Evolutionary conservation across 92 coral and sea anemone genomes (phyloP), one percentile per base, ranked within the genome.

Genomic region (Epizoanthus illoricatus): DNA sequence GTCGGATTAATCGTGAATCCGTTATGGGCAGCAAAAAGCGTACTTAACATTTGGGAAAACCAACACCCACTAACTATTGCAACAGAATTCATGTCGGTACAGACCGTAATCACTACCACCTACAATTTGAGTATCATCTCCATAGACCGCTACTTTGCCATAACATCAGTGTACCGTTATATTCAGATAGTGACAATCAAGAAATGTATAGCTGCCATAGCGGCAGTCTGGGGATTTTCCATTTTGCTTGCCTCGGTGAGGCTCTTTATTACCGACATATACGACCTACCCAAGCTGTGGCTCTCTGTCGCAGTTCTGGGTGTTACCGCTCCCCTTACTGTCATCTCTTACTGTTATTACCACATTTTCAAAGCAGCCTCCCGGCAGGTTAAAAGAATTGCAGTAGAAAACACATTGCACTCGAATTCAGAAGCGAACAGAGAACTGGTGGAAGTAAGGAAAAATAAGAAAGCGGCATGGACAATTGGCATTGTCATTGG

Each of bases 401-500:
- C 73, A 18, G 90, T 86, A 12, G 84, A 84, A 11, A 81, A 86
- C 0, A 18, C 87, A 6, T 7, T 65, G 15, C 68, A 20, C 0
- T 68, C 88, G n/a, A 70, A 61, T 19, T 82, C 42, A 20, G 5
- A 57, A 33, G 85, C 45, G 20, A 74, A 69, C 49, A 84, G 79
- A 0, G 12, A 36, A 2, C 36, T n/a, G 20, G 15, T 60, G 40
- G 85, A 54, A 18, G 71, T 78, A 57, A 76, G 69, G 47, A 79
- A 87, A 49, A 88, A 86, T 71, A 59, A 86, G 33, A 92, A 92
- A 67, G 97, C 97, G 1, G 97, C 97, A 1, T 87, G 78, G 71
- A 92, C 97, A 6, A 71, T 90, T 41, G 94, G 94, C 0, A 88
- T 92, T 0, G 84, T 92, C 1, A 88, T 92, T 28, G 97, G 97